These are phyloP conservation scores for Hydriomena furcata DNA, from an alignment of 2,888 invertebrate genomes.

Conservation along the genomic window DNA sequence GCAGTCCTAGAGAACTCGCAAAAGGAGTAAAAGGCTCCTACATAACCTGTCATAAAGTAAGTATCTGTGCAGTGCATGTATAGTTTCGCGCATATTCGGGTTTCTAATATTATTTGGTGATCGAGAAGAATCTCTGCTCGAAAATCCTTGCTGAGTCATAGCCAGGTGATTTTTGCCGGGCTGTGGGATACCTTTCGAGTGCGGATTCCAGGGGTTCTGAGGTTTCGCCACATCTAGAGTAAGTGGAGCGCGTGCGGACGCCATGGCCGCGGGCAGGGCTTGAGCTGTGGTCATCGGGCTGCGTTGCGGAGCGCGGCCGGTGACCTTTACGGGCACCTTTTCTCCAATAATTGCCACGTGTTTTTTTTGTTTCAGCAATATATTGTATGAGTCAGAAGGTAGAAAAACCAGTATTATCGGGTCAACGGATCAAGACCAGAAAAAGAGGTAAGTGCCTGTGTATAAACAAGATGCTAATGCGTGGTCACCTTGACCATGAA, in stretches of 20 bases:
- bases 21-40: slow-evolving; percentile 84
- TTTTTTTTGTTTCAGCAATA: slow-evolving; percentile 87
- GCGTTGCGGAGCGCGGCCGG: slow-evolving; percentile 62
- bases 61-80: slow-evolving; percentile 63
- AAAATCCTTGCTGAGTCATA: slow-evolving; percentile 54
- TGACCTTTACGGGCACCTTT: slow-evolving; percentile 65
- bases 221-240: slow-evolving; percentile 50
- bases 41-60: slow-evolving; percentile 83
- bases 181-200: slow-evolving; percentile 45
- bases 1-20: slow-evolving; percentile 82
- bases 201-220: slow-evolving; percentile 41
- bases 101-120: slow-evolving; percentile 38
- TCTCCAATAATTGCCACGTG: slow-evolving; percentile 76
- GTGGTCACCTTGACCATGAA: slow-evolving; percentile 47
- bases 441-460: slow-evolving; percentile 93
- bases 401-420: slow-evolving; percentile 99
- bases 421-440: slow-evolving; percentile 99
- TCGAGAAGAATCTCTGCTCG: slow-evolving; percentile 35
- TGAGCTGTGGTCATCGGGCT: slow-evolving; percentile 37
- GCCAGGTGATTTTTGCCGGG: slow-evolving; percentile 43
- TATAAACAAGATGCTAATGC: slow-evolving; percentile 37
- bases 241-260: slow-evolving; percentile 54
- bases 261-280: slow-evolving; percentile 55
- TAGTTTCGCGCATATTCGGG: slow-evolving; percentile 49
- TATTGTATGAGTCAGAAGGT: slow-evolving; percentile 99